These are phyloP conservation scores for Spilosoma lubricipeda DNA, from an alignment of 2,888 invertebrate species.

Conservation along the genomic window DNA sequence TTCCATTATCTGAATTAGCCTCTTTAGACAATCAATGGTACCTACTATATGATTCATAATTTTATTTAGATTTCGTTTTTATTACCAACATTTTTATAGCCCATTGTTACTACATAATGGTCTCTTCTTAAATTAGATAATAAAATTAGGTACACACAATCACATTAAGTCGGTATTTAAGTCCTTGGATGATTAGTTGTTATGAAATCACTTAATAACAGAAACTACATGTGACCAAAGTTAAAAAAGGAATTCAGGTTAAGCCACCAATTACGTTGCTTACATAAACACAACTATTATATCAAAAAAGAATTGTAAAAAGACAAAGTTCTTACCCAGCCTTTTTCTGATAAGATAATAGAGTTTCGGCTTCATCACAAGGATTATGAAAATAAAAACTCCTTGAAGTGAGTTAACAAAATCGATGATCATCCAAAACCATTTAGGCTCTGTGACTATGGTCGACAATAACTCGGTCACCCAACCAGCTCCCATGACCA, in stretches of 20 bases:
- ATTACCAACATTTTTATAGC: conserved; percentile 20
- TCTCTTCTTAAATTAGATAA: background rate
- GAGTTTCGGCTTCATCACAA: conserved; percentile 89
- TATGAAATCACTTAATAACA: background rate
- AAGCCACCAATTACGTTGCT: background rate
- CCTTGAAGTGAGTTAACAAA: conserved; percentile 90
- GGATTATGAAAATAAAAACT: conserved; percentile 90
- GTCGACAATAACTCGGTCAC: conserved; percentile 88
- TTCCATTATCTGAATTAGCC: background rate
- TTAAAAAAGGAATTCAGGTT: background rate
- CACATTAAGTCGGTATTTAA: conserved; percentile 8
- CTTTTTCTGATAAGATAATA: conserved; percentile 86
- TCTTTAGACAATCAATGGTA: background rate
- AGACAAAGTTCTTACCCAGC: conserved; percentile 76
- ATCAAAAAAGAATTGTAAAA: background rate
- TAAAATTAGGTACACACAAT: background rate
- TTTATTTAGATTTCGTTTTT: conserved; percentile 13
- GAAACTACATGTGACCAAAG: background rate
- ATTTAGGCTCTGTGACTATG: conserved; percentile 79
- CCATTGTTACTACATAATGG: conserved; percentile 8
- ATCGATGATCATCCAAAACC: conserved; percentile 87
- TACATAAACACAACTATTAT: background rate
- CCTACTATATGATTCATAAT: conserved; percentile 4
- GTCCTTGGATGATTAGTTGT: conserved; percentile 2
- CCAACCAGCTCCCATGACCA: conserved; percentile 93